Percentiles rank a stretch among this genome's conserved stretches.
Evolutionary conservation across 1,140 invertebrate genomes (phyloP).

Genomic region (Drosophila subobscura): DNA sequence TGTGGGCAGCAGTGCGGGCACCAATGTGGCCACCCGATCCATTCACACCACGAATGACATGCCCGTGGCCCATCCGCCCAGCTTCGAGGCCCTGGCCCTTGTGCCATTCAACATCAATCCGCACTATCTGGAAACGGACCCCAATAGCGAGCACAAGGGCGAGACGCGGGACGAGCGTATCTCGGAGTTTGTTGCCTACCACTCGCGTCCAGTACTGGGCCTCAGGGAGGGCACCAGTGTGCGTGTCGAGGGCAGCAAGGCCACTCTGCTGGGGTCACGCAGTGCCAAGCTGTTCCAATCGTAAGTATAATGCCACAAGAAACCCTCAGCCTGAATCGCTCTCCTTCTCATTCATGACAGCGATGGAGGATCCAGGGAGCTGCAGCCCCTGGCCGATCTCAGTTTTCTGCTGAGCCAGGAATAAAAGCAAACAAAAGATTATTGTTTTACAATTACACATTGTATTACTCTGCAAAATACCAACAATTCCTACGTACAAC

Average conservation of each 20-base stretch:
- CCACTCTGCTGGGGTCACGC: conserved; percentile 86
- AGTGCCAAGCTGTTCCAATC: conserved; percentile 87
- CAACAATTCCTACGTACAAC: conserved; percentile 39
- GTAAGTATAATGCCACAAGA: conserved; percentile 84
- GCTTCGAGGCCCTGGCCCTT: conserved; percentile 89
- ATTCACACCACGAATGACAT: conserved; percentile 93
- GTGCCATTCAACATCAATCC: conserved; percentile 95
- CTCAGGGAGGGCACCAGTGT: conserved; percentile 89
- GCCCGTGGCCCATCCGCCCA: conserved; percentile 90
- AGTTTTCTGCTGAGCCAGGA: conserved; percentile 84
- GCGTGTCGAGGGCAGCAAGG: conserved; percentile 86
- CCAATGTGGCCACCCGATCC: conserved; percentile 91
- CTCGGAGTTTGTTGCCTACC: conserved; percentile 87
- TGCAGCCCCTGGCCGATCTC: conserved; percentile 85
- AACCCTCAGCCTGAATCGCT: too few species aligned
- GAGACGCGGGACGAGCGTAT: conserved; percentile 90
- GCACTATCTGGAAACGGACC: conserved; percentile 89
- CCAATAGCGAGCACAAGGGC: conserved; percentile 88
- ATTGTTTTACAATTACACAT: conserved; percentile 23
- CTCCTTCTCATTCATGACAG: conserved; percentile 69
- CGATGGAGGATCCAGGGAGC: conserved; percentile 84
- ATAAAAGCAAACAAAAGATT: conserved; percentile 24
- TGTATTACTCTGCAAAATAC: conserved; percentile 52
- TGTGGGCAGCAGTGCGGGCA: conserved; percentile 92
- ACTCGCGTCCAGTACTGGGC: conserved; percentile 87